phyloP scores from a whole-genome alignment of 2,888 invertebrate genomes.

The Sminthurides aquaticus region DNA sequence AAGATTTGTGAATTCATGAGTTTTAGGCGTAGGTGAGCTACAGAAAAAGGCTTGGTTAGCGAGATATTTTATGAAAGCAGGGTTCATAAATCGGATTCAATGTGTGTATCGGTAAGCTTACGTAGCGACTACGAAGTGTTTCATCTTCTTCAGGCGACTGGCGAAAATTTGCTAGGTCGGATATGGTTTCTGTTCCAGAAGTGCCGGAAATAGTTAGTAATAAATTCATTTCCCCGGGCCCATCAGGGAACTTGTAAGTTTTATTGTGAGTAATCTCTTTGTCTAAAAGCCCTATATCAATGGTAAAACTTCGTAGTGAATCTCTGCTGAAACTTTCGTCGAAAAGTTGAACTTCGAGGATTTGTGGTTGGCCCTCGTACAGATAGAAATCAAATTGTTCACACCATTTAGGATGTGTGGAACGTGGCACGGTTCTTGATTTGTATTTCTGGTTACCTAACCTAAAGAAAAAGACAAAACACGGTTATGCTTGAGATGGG shows the following conservation, averaged over 20 bases:
- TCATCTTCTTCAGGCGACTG: constrained; percentile 67
- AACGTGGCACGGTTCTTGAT: constrained; percentile 68
- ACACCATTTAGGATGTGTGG: constrained; percentile 83
- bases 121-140: constrained; percentile 60
- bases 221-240: constrained; percentile 64
- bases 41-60: not conserved
- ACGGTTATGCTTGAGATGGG: not conserved
- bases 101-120: constrained; percentile 53
- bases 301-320: constrained; percentile 55
- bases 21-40: not conserved
- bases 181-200: constrained; percentile 83
- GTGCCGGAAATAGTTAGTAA: constrained; percentile 92
- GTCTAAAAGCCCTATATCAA: constrained; percentile 75
- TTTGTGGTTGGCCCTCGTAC: constrained; percentile 86
- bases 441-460: constrained; percentile 96
- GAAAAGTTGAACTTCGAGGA: constrained; percentile 51
- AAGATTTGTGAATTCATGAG: not conserved
- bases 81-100: not conserved
- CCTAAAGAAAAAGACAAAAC: constrained; percentile 50
- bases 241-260: constrained; percentile 83
- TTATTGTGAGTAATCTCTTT: constrained; percentile 85
- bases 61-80: not conserved
- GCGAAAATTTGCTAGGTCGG: constrained; percentile 77
- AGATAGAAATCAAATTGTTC: constrained; percentile 96
- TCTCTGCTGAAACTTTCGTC: constrained; percentile 41